These are phyloP conservation scores for Octodonta nipae DNA, from an alignment of 2,888 invertebrate genomes.

Conservation along the genomic window DNA sequence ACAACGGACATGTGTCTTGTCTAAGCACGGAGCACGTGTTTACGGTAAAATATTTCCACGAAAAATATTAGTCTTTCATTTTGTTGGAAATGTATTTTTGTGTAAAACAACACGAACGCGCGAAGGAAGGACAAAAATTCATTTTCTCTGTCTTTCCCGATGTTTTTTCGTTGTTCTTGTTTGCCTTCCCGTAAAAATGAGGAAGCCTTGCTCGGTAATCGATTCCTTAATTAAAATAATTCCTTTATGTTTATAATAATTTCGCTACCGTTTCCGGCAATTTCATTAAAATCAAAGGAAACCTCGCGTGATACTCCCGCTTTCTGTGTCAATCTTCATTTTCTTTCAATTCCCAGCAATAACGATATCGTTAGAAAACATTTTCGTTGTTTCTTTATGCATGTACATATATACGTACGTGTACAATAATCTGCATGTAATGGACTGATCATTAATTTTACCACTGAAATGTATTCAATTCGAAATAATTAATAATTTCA, in stretches of 20 bases:
- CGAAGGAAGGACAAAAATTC: conserved; percentile 5
- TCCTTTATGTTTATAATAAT: conserved; percentile 11
- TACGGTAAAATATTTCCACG: conserved; percentile 27
- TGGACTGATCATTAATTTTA: conserved; percentile 1
- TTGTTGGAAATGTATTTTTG: conserved; percentile 34
- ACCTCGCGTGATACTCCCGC: conserved; percentile 6
- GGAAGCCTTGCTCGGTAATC: conserved; percentile 5
- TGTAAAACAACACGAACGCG: conserved; percentile 33
- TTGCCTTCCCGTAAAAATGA: conserved; percentile 2
- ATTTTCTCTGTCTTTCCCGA: too few species aligned
- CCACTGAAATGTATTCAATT: too few species aligned
- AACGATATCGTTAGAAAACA: too few species aligned
- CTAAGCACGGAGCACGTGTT: conserved; percentile 30
- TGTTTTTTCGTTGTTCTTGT: not conserved
- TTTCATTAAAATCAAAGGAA: conserved; percentile 8
- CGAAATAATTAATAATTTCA: too few species aligned
- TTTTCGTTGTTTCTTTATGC: too few species aligned
- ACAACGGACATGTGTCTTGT: conserved; percentile 19
- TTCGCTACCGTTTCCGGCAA: conserved; percentile 6
- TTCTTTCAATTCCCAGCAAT: conserved; percentile 7
- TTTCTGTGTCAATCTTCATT: conserved; percentile 9
- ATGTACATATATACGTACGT: too few species aligned
- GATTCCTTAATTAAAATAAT: conserved; percentile 10
- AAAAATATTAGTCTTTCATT: conserved; percentile 39
- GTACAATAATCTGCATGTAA: not conserved